Conservation (phyloP, 30 jellyfish, hydroid and myxozoan species). For the Nemopilema nomurai region DNA sequence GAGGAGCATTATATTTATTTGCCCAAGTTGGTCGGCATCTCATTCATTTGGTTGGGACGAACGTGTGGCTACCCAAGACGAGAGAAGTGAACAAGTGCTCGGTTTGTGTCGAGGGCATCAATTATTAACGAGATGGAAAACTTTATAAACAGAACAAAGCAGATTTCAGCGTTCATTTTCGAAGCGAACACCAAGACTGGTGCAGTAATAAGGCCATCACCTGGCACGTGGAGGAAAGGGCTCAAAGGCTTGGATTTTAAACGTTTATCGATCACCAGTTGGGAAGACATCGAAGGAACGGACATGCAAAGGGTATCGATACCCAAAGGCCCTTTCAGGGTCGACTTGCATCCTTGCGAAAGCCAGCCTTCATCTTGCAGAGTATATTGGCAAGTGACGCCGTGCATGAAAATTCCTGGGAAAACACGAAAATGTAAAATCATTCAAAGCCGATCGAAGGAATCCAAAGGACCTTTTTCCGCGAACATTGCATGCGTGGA, state of each 20-base stretch:
- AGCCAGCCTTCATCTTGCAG: slow-evolving; percentile 72
- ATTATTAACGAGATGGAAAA: slow-evolving; percentile 64
- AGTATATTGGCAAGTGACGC: slow-evolving; percentile 64
- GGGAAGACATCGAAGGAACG: slow-evolving; percentile 61
- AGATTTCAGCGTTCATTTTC: slow-evolving; percentile 56
- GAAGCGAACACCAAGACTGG: slow-evolving; percentile 51
- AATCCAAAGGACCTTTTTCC: slow-evolving; percentile 55
- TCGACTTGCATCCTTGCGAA: slow-evolving; percentile 68
- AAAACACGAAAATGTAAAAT: slow-evolving; percentile 76
- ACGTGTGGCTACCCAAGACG: not conserved
- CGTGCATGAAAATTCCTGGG: slow-evolving; percentile 74
- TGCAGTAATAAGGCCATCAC: slow-evolving; percentile 43
- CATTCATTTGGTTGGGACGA: slow-evolving; percentile 30
- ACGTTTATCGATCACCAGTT: slow-evolving; percentile 63
- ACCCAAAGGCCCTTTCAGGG: slow-evolving; percentile 34
- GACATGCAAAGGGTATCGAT: slow-evolving; percentile 43
- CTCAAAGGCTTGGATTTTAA: slow-evolving; percentile 48
- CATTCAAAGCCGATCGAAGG: slow-evolving; percentile 48
- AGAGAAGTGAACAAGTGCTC: slow-evolving; percentile 22
- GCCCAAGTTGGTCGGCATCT: slow-evolving; percentile 17
- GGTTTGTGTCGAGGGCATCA: slow-evolving; percentile 43
- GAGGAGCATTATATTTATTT: slow-evolving; percentile 11
- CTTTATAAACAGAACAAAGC: slow-evolving; percentile 62
- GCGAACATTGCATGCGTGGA: slow-evolving; percentile 52
- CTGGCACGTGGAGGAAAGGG: slow-evolving; percentile 69